Base-by-base conservation (phyloP, 2,888 invertebrate genomes). In the Morpho achilles region DNA sequence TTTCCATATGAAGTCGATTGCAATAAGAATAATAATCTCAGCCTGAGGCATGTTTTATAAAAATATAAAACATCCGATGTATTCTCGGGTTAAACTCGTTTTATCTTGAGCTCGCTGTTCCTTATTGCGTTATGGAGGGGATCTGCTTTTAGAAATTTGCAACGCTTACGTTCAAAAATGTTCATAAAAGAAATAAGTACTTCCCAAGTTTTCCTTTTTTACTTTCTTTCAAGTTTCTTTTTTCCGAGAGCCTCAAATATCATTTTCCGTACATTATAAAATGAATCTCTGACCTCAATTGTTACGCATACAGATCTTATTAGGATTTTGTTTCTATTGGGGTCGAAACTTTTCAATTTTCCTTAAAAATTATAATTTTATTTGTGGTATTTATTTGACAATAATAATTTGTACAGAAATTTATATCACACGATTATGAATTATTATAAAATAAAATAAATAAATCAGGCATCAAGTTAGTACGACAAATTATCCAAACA, bases 41-140 rank as follows among this genome's bases (percentile, higher is more conserved):
- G 63, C 63, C 63, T 49, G 63, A 60, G 59, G 62, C 62, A 60
- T 59, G 60, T 65, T 62, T 63, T 62, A 61, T 66, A 63, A 63
- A 66, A 70, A 70, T 69, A 69, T 67, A 65, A 65, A 69, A 60
- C 69, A 67, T 62, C 64, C 60, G 63, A 32, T 63, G 60, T 65
- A 71, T 70, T 67, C 66, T 70, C 67, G 58, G 68, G 65, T 70
- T 62, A 64, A 73, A 69, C 70, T 68, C 73, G 68, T 68, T 70
- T 70, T 72, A 73, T 69, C 61, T 62, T 61, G 66, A 69, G 69
- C 72, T 80, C 72, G 64, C 70, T 69, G 66, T 67, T 67, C 75
- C 74, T 78, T 77, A 76, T 79, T 75, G 70, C 68, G 75, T 80
- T 78, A 77, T 69, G 69, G 66, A 67, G 70, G 70, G 67, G 66